Evolutionary conservation across 2,888 invertebrate species (phyloP), one percentile per base, ranked within the genome.

Genomic region (Phania funesta): DNA sequence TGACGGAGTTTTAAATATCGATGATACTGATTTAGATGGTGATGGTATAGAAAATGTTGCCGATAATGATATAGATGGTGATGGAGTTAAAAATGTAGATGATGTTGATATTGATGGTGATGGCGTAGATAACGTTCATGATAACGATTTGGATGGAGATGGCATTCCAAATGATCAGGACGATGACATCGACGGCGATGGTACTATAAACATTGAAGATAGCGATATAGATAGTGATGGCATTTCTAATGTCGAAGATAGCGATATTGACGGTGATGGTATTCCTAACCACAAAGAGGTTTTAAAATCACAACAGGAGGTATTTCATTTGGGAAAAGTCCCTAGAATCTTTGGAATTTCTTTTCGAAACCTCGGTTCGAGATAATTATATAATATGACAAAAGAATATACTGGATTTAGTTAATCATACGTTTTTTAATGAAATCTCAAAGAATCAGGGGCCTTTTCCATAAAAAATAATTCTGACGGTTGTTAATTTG

Each of bases 151-250:
- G 9, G 85, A 92, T 80, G 90, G 91, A 26, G 93, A 92, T 87
- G 85, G 85, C 3, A 79, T 84, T 50, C 80, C 80, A 8, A 85
- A 84, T 54, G 84, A 92, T 85, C 92, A 92, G 9, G 86, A 81
- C 91, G 71, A 84, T 16, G 85, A 86, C 22, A 85, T 86, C 20
- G 85, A 92, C 79, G 90, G 91, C 50, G 93, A 92, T 86, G 86
- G 86, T 9, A 84, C 80, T 91, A 90, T 52, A 87, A 91, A 82
- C 50, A 71, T 70, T 22, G 79, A 86, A 13, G 84, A 85, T 26
- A 62, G 64, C 3, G 86, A 86, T 67, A 84, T 86, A 11, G 85
- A 84, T 20, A 80, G 83, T 11, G 85, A 86, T 67, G 85, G 85
- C 6, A 73, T 85, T 41, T 54, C 80, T 3, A 85, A 84, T 56